phyloP scores from a whole-genome alignment of 2,888 invertebrate species.

The Eristalinus sepulchralis region DNA sequence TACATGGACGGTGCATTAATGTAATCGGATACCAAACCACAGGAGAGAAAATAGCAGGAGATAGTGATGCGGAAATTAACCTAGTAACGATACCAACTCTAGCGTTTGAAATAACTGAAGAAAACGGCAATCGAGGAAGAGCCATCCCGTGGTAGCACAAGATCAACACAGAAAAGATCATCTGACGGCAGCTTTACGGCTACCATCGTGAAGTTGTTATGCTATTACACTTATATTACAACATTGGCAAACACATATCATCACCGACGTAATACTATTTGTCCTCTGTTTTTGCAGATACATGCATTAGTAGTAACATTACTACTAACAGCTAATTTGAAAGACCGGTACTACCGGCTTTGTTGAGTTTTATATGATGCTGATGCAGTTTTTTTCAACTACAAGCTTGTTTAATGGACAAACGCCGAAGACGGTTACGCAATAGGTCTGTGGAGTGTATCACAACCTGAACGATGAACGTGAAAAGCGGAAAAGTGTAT shows the following conservation, averaged over 20 bases:
- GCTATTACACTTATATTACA: conserved; percentile 64
- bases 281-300: conserved; percentile 46
- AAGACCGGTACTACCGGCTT: conserved; percentile 63
- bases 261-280: conserved; percentile 65
- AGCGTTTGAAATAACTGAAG: conserved; percentile 20
- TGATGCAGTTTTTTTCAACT: conserved; percentile 5
- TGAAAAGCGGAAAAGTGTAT: conserved; percentile 81
- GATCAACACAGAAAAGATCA: conserved; percentile 65
- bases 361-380: conserved; percentile 38
- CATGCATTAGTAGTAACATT: conserved; percentile 12
- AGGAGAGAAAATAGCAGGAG: conserved; percentile 32
- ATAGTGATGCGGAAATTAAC: conserved; percentile 53
- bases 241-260: conserved; percentile 66
- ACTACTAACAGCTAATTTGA: conserved; percentile 19
- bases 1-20: conserved; percentile 12
- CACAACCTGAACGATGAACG: conserved; percentile 77
- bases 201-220: conserved; percentile 19
- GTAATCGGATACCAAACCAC: conserved; percentile 53
- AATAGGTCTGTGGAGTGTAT: conserved; percentile 54
- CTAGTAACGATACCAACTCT: neutral
- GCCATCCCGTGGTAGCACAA: conserved; percentile 57
- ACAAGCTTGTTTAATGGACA: conserved; percentile 20
- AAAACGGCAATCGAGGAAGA: conserved; percentile 52
- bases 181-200: conserved; percentile 25
- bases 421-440: conserved; percentile 33